Evolutionary conservation across 2,888 invertebrate species (phyloP).

Genomic region (Heliconius cydno): DNA sequence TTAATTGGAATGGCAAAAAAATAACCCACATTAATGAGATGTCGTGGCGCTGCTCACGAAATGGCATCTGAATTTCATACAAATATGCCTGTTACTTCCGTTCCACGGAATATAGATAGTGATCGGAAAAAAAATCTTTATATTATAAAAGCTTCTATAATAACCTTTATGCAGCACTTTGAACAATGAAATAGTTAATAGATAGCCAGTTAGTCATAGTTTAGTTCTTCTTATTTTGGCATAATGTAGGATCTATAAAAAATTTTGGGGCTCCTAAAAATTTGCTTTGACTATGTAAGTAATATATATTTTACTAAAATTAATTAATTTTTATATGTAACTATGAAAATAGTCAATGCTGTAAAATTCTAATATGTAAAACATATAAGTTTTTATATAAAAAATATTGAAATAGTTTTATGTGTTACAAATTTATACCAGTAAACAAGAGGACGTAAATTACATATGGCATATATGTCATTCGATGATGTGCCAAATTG

Average conservation of each 20-base stretch:
- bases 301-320: background rate
- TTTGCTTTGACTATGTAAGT: background rate
- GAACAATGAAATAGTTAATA: background rate
- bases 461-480: background rate
- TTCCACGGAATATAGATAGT: constrained; percentile 44
- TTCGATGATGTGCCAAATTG: background rate
- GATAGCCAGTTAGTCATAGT: background rate
- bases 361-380: too few species aligned
- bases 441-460: background rate
- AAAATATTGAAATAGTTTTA: background rate
- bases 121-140: constrained; percentile 42
- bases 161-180: constrained; percentile 29
- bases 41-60: constrained; percentile 41
- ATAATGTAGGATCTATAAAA: too few species aligned
- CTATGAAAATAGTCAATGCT: too few species aligned
- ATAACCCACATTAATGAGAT: constrained; percentile 37
- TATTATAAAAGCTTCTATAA: constrained; percentile 39
- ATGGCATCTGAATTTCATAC: constrained; percentile 45
- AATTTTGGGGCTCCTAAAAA: too few species aligned
- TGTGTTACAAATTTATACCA: background rate
- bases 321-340: background rate
- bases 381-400: background rate
- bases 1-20: constrained; percentile 35
- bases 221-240: too few species aligned
- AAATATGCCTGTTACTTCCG: constrained; percentile 47